These are phyloP conservation scores for Erythrolamprus reginae DNA, from an alignment of 2,113 vertebrate species.

Conservation along the genomic window DNA sequence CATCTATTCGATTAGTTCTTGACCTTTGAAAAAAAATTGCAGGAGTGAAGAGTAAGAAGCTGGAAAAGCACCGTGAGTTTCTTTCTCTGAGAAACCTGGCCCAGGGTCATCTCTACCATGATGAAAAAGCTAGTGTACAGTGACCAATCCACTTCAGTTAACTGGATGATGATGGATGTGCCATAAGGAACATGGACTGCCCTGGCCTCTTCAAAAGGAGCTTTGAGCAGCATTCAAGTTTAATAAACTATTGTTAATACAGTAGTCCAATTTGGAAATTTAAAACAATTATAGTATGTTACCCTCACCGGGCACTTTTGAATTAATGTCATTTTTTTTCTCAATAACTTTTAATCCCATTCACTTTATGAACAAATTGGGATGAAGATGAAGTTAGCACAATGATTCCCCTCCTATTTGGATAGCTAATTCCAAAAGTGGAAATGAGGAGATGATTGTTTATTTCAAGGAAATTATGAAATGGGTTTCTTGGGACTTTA, in stretches of 20 bases:
- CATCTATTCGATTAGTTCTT: background rate
- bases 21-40: background rate
- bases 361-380: background rate
- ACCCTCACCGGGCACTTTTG: background rate
- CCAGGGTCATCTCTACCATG: background rate
- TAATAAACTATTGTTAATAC: background rate
- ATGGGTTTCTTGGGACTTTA: background rate
- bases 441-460: background rate
- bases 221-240: background rate
- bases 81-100: background rate
- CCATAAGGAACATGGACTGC: background rate
- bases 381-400: background rate
- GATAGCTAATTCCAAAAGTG: background rate
- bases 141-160: background rate
- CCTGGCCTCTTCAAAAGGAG: background rate
- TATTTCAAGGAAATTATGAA: background rate
- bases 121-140: background rate
- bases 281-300: background rate
- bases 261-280: background rate
- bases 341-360: background rate
- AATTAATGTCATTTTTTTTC: background rate
- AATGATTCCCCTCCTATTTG: background rate
- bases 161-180: background rate
- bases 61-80: background rate
- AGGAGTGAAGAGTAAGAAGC: background rate